Evolutionary conservation across 2,113 vertebrate genomes (phyloP), one percentile per base, ranked within the genome.

Genomic region (Salvelinus sp.): DNA sequence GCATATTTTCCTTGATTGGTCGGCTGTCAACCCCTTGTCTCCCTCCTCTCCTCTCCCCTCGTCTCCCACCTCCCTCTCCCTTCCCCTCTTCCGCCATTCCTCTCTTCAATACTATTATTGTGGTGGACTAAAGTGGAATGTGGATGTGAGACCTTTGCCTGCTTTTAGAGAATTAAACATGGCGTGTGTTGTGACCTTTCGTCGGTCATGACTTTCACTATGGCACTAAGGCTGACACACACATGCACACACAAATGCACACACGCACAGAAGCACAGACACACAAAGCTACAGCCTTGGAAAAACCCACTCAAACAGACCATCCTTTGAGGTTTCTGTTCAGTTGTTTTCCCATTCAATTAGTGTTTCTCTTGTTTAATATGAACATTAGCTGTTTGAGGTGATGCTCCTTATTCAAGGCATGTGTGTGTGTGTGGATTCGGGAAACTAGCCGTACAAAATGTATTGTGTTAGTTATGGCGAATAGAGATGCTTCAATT

Each of bases 101-200:
- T 73, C 70, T 80, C n/a, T 57, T 89, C 86, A 87, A 90, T 89
- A 90, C 30, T 77, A 87, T 91, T 89, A 88, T 85, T 89, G 85
- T 88, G 91, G 87, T 25, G 78, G 82, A 92, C 88, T 86, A 79
- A 71, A 58, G 83, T 79, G 77, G 92, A 90, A 90, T 92, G 86
- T 91, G 57, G 80, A 93, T 91, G 88, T 6, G 60, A 84, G 92
- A 93, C 92, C 92, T 93, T 92, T 92, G 92, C 80, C 88, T 90
- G 44, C 54, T 77, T 77, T 73, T 82, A 33, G 82, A 91, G 90
- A 93, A 93, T 94, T 92, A 93, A 93, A 93, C 91, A 91, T 91
- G 86, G 80, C 70, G 63, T 85, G 88, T 84, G 88, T 84, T 76
- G 44, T 88, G 90, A 93, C 93, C 92, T 93, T 93, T 92, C 79